Base-by-base conservation (phyloP, 2,113 vertebrate genomes). In the Lanius ludovicianus region DNA sequence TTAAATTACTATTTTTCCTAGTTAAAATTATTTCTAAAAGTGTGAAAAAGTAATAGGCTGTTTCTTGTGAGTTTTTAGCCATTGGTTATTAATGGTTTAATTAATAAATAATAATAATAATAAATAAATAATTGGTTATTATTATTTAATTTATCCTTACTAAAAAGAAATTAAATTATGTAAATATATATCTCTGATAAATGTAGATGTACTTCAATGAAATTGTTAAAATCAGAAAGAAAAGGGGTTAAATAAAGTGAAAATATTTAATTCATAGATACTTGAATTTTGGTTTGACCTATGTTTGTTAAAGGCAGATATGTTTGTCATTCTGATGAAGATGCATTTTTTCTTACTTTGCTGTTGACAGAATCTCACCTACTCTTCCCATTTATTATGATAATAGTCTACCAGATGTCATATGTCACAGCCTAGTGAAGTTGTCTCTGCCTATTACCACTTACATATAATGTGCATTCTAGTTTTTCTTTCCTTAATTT, bases 301-400 rank as follows among this genome's bases (percentile, higher is more conserved):
- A 2, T 92, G 76, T 97, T 98, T 97, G 80, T 96, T 95, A 93
- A 96, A 97, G 62, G 57, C 90, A 81, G 68, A 91, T 76, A 87
- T 68, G 84, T 97, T 97, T 97, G 91, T 97, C 96, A 95, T 97
- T 97, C 89, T 97, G 89, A 96, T 93, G 92, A 96, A 95, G 75
- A 86, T 97, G 8, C 90, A 95, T 97, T 91, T 97, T 95, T 83
- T 84, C 84, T 73, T 84, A 73, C 75, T 89, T 97, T 94, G 71
- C 89, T 95, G 76, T 97, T 98, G 97, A 97, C 94, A 97, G 96
- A 89, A 75, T 96, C 64, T 94, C 84, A 88, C 84, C 79, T 95
- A 50, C 94, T 91, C 97, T 97, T 96, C 73, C 80, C 94, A 97
- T 97, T 97, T 97, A 96, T 96, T 97, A 97, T 97, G 91, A 95